Evolutionary conservation across 1,140 invertebrate species (phyloP), one percentile per base, ranked within the genome.

Genomic region (Drosophila pseudoobscura): DNA sequence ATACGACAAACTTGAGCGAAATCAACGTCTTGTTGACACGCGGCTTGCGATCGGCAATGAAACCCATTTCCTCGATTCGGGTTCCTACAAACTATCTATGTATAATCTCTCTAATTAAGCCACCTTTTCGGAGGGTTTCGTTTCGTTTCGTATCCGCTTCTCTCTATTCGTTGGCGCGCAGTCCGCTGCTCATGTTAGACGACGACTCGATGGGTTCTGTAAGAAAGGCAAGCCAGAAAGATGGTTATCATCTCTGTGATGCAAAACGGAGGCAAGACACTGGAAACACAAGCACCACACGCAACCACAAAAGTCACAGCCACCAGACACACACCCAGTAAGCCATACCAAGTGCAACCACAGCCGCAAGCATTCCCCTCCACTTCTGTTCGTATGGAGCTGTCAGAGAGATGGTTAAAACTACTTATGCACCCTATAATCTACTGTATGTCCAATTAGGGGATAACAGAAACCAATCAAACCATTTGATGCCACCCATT

Each of bases 11-110:
- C 63, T 91, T 91, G 3, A 91, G 65, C 47, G 90, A 80, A 22
- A 91, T 90, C 56, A 91, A 71, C 68, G 78, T 91, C 51, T 61
- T 70, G 66, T 91, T 91, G 62, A 91, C 68, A 24, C 75, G 69
- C 63, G 75, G 80, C 54, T 73, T 80, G 31, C 54, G 61, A 20
- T 78, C 60, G 54, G 70, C 64, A n/a, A 65, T 62, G 39, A 76
- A 89, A 72, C 90, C 90, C 90, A 91, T 91, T 77, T 79, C 69
- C 24, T 53, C 15, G 22, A 51, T 45, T 56, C 20, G 39, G 35
- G 3, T 17, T 35, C 29, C 61, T 71, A 64, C 43, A 59, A 63
- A 59, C 65, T 57, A 75, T 66, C 50, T 75, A 20, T 24, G n/a
- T 47, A 13, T 56, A 68, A 50, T 74, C 54, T 58, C 53, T 26